Percentiles rank a stretch among this genome's conserved stretches.
Conservation (phyloP, 2,888 invertebrate genomes). For the Stenodera caucasica region DNA sequence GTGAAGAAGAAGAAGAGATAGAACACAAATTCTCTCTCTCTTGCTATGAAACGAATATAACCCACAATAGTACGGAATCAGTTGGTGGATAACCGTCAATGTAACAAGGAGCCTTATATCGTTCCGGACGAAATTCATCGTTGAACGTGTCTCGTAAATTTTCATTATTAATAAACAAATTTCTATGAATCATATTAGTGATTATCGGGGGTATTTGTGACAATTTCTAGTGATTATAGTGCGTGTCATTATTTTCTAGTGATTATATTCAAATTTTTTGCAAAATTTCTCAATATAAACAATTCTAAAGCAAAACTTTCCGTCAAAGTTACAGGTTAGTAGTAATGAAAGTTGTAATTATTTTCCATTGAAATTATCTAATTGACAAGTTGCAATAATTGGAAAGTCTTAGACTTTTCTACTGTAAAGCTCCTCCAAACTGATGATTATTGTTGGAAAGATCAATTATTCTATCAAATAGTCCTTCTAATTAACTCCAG, state of each 20-base stretch:
- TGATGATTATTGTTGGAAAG: too few species aligned
- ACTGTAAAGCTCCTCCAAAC: constrained; percentile 16
- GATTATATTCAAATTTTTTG: background rate
- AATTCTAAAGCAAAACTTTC: too few species aligned
- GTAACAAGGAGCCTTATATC: background rate
- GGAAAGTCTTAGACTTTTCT: too few species aligned
- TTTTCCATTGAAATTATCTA: too few species aligned
- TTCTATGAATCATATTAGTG: background rate
- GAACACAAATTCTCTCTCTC: constrained; percentile 1
- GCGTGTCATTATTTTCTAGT: background rate
- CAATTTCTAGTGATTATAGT: background rate
- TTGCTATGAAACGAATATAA: background rate
- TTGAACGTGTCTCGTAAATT: background rate
- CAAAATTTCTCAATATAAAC: background rate
- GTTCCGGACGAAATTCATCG: background rate
- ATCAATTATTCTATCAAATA: background rate
- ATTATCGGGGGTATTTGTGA: background rate
- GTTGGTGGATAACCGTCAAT: constrained; percentile 4
- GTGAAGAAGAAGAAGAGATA: constrained; percentile 2
- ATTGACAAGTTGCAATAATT: too few species aligned
- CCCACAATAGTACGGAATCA: background rate
- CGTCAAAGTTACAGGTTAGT: background rate
- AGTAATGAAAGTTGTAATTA: too few species aligned
- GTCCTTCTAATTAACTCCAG: background rate
- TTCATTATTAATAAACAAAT: background rate